These are phyloP conservation scores for Pseudeuparius sepicola DNA, from an alignment of 2,888 invertebrate species.

Conservation along the genomic window DNA sequence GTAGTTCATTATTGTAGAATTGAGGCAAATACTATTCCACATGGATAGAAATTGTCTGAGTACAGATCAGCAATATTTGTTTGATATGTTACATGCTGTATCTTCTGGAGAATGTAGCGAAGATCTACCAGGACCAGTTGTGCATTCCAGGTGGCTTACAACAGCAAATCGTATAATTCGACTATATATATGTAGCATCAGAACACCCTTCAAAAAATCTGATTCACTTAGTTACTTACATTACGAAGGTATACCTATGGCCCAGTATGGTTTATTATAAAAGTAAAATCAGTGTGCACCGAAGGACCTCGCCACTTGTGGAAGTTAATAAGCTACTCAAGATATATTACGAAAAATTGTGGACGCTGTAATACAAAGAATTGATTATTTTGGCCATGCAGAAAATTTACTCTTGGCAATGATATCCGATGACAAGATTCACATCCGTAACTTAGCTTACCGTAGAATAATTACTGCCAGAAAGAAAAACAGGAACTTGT, in stretches of 20 bases:
- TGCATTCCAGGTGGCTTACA: conserved; percentile 6
- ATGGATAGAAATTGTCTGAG: conserved; percentile 8
- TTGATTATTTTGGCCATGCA: conserved; percentile 3
- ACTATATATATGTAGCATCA: conserved; percentile 6
- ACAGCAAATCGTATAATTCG: conserved; percentile 5
- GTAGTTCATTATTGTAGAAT: conserved; percentile 4
- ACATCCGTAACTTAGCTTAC: too few relatives aligned
- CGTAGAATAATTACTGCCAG: too few relatives aligned
- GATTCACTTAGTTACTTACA: conserved; percentile 4
- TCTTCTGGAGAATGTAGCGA: conserved; percentile 9
- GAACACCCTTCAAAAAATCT: conserved; percentile 5
- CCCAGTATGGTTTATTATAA: conserved; percentile 7
- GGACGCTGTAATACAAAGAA: conserved; percentile 5
- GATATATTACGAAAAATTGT: conserved; percentile 8
- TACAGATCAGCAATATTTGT: conserved; percentile 13
- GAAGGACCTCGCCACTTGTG: conserved; percentile 5
- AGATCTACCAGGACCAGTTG: conserved; percentile 8
- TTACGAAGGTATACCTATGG: conserved; percentile 9
- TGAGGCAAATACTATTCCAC: conserved; percentile 8
- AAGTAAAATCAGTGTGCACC: conserved; percentile 7
- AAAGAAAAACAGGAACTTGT: too few relatives aligned
- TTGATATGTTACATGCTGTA: conserved; percentile 8
- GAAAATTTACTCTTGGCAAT: too few relatives aligned
- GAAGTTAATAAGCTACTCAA: conserved; percentile 6
- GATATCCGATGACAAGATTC: too few relatives aligned